Evolutionary conservation across 2,888 invertebrate genomes (phyloP).

Genomic region (Synergus itoensis): DNA sequence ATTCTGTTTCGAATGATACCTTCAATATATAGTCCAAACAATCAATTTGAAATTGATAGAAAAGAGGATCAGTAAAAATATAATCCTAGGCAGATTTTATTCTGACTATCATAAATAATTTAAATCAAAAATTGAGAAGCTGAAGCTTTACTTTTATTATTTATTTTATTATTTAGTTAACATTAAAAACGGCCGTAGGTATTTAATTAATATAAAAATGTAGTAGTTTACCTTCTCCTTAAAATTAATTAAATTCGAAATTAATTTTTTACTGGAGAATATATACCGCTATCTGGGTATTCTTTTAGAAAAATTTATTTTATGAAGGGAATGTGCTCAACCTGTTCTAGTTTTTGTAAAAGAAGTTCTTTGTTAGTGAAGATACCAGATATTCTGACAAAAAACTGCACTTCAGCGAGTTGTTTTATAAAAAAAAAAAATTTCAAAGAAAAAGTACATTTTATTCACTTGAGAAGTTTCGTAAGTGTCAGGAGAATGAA

Average conservation of each 20-base stretch:
- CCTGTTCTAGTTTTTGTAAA: neutral
- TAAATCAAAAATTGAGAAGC: too few species aligned
- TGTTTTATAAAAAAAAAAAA: neutral
- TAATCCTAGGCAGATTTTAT: neutral
- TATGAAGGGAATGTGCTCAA: neutral
- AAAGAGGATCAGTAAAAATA: neutral
- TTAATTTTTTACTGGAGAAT: neutral
- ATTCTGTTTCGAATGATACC: constrained; percentile 1
- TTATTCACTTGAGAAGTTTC: too few species aligned
- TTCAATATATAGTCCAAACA: neutral
- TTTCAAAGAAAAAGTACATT: neutral
- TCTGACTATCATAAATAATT: neutral
- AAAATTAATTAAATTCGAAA: neutral
- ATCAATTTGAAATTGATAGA: neutral
- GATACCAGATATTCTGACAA: neutral
- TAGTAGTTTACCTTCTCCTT: neutral
- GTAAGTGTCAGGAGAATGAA: too few species aligned
- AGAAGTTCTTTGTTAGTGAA: neutral
- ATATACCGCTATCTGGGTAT: neutral
- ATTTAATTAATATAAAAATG: neutral
- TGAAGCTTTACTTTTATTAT: too few species aligned
- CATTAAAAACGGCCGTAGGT: too few species aligned
- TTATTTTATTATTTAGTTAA: too few species aligned
- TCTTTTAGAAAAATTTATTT: neutral
- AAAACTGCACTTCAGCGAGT: neutral